These are phyloP conservation scores for Pseudopodoces humilis DNA, from an alignment of 2,113 vertebrate species.

Conservation along the genomic window DNA sequence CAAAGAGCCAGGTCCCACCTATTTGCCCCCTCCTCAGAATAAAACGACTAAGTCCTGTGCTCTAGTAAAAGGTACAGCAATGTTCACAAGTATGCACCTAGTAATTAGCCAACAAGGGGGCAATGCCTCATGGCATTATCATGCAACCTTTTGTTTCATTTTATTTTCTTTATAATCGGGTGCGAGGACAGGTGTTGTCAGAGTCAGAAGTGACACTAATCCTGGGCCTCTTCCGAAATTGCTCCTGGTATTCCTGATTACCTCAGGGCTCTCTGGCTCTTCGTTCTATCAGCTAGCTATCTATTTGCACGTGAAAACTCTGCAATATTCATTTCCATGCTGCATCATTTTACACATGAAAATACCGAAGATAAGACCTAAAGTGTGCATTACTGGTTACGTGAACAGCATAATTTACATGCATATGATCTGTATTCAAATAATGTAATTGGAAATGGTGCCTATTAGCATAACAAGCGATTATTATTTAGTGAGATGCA, in stretches of 20 bases:
- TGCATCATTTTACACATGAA: neutral
- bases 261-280: neutral
- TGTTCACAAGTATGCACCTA: neutral
- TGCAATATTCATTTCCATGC: neutral
- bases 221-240: neutral
- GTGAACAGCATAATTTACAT: neutral
- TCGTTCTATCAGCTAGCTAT: neutral
- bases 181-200: neutral
- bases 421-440: constrained; percentile 9
- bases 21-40: neutral
- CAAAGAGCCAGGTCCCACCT: neutral
- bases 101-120: neutral
- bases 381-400: neutral
- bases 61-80: neutral
- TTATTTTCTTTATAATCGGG: neutral
- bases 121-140: neutral
- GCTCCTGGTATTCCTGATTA: neutral
- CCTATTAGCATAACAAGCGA: constrained; percentile 65
- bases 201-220: neutral
- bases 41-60: neutral
- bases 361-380: neutral
- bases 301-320: neutral
- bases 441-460: neutral
- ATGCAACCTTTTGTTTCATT: neutral
- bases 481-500: constrained; percentile 33